Conservation (phyloP, 2,797 vertebrate species). For the Acomys russatus region DNA sequence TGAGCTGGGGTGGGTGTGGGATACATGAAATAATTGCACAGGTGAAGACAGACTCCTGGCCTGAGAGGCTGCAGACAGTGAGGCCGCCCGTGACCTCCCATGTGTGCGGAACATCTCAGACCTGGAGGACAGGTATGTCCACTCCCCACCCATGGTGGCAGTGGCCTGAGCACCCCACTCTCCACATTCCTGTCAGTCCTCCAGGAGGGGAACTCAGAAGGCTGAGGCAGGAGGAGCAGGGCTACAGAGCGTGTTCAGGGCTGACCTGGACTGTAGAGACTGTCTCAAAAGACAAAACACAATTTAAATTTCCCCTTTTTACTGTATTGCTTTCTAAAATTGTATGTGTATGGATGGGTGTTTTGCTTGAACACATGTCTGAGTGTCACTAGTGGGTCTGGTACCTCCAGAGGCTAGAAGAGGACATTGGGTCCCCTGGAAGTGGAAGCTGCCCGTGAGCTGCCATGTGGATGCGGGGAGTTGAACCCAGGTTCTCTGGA, state of each 20-base stretch:
- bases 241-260: not conserved
- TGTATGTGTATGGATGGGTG: no score
- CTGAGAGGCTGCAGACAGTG: not conserved
- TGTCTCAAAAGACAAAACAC: not conserved
- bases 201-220: not conserved
- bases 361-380: not conserved
- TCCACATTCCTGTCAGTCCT: not conserved
- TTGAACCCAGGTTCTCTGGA: not conserved
- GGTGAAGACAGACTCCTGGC: no score
- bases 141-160: not conserved
- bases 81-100: not conserved
- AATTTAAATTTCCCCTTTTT: not conserved
- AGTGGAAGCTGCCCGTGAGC: not conserved
- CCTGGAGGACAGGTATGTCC: not conserved
- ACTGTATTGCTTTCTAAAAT: not conserved
- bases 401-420: not conserved
- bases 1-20: not conserved
- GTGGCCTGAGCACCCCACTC: not conserved
- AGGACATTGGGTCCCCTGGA: not conserved
- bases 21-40: no score
- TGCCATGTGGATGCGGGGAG: not conserved
- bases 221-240: not conserved
- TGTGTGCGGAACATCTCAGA: not conserved
- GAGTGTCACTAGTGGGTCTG: not conserved
- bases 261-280: not conserved